Evolutionary conservation across 2,113 vertebrate genomes (phyloP).

Genomic region (Pavo muticus): DNA sequence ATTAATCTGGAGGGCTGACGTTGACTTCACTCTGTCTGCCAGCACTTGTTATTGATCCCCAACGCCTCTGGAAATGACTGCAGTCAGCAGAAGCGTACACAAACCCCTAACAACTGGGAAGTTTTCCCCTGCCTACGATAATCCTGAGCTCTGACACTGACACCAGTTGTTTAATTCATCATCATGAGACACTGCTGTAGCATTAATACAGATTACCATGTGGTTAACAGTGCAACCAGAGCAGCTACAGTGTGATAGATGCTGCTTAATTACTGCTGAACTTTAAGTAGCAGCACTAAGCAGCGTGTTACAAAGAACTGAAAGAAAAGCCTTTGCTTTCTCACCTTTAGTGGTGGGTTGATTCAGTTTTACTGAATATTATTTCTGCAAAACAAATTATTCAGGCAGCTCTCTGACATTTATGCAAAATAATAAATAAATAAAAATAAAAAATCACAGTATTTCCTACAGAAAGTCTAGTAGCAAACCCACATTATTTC

Average conservation of each 20-base stretch:
- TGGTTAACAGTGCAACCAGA: constrained; percentile 12
- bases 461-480: not conserved
- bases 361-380: not conserved
- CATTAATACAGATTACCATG: constrained; percentile 17
- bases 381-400: not conserved
- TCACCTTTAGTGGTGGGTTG: not conserved
- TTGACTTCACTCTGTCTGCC: constrained; percentile 3
- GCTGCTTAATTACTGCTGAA: constrained; percentile 9
- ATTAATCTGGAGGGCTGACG: constrained; percentile 34
- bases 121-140: constrained; percentile 5
- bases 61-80: not conserved
- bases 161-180: constrained; percentile 41
- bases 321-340: not conserved
- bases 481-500: not conserved
- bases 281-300: not conserved
- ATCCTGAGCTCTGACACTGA: constrained; percentile 9
- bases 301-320: not conserved
- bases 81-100: constrained; percentile 9
- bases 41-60: constrained; percentile 30
- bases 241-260: not conserved
- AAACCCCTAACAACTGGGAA: not conserved
- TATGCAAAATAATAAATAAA: not conserved
- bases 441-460: too few species aligned
- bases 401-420: not conserved
- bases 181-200: not conserved